Evolutionary conservation across 2,888 invertebrate genomes (phyloP).

Genomic region (Lasioglossum zephyrum): DNA sequence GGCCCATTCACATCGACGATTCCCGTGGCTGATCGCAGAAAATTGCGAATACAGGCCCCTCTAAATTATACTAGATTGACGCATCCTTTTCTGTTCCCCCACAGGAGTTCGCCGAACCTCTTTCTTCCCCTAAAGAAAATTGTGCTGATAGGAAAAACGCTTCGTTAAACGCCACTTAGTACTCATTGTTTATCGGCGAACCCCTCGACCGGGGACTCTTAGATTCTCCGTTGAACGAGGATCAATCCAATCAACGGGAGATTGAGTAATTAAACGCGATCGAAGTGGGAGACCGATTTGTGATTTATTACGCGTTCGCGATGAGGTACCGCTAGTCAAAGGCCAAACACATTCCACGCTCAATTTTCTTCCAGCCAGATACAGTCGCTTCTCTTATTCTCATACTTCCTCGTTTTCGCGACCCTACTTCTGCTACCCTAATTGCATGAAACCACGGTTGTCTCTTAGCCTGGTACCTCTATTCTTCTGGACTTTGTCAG

Average conservation of each 20-base stretch:
- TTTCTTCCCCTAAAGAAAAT: slow-evolving; percentile 26
- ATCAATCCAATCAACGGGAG: not conserved
- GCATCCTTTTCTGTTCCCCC: slow-evolving; percentile 13
- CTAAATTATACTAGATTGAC: slow-evolving; percentile 46
- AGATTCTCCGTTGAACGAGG: not conserved
- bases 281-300: slow-evolving; percentile 5
- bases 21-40: slow-evolving; percentile 11
- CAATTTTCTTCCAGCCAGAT: slow-evolving; percentile 16
- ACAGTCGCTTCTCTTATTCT: not conserved
- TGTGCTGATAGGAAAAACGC: slow-evolving; percentile 31
- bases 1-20: slow-evolving; percentile 44
- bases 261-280: slow-evolving; percentile 6
- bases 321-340: slow-evolving; percentile 9
- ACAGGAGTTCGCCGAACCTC: slow-evolving; percentile 42
- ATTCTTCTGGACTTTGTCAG: not conserved
- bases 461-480: too few relatives aligned
- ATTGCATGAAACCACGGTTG: slow-evolving; percentile 10
- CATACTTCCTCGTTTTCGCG: slow-evolving; percentile 6
- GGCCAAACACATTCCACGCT: slow-evolving; percentile 11
- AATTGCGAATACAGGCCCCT: not conserved
- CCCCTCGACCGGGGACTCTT: not conserved
- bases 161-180: slow-evolving; percentile 16
- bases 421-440: not conserved
- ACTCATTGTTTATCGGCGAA: not conserved
- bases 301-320: slow-evolving; percentile 13